These are phyloP conservation scores for Galago senegalensis DNA, from an alignment of 2,797 vertebrate genomes.

Conservation along the genomic window DNA sequence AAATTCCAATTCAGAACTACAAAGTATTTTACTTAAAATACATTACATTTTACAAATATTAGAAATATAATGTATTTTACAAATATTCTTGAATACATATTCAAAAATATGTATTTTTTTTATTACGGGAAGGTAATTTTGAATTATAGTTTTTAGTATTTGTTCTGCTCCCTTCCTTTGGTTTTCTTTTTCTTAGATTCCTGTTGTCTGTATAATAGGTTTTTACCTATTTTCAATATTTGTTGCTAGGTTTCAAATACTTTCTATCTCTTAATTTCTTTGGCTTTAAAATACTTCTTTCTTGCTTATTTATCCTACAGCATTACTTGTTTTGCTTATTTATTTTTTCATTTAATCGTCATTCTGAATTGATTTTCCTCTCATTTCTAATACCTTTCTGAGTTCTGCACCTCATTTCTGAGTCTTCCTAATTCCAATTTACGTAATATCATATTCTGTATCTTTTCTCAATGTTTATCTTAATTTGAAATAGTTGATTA, in stretches of 20 bases:
- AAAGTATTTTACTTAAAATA: neutral
- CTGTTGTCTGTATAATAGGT: neutral
- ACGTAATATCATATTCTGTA: neutral
- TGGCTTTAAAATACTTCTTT: neutral
- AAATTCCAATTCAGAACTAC: neutral
- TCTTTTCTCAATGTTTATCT: neutral
- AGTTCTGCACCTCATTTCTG: neutral
- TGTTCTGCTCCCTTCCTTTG: neutral
- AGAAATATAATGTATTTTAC: neutral
- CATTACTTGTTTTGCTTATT: neutral
- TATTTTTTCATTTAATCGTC: neutral
- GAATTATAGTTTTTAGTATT: constrained; percentile 11
- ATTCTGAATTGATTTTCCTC: neutral
- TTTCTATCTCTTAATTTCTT: neutral
- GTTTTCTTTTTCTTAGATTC: neutral
- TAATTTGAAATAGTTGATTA: neutral
- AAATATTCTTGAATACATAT: too few relatives aligned
- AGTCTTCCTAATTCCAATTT: neutral
- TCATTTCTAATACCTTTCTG: neutral
- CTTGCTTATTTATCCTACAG: neutral
- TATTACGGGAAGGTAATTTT: neutral
- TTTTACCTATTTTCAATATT: neutral
- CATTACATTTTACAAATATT: neutral
- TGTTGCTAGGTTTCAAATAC: neutral
- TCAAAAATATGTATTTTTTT: neutral